Conservation (phyloP, 2,888 invertebrate genomes). For the Drosophila subsilvestris region DNA sequence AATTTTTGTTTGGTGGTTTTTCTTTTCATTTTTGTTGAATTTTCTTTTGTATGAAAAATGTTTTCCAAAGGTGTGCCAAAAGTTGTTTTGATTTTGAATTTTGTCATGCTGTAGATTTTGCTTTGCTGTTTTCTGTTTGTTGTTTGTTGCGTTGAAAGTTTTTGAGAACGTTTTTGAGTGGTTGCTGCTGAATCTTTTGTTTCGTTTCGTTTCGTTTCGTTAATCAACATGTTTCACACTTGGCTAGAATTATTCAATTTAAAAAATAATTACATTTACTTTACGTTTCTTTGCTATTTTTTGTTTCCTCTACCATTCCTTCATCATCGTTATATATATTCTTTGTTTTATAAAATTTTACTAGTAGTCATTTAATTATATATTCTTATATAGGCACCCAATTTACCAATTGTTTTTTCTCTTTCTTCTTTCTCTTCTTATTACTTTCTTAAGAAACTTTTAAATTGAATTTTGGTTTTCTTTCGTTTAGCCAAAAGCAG, state of each 20-base stretch:
- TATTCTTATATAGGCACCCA: constrained; percentile 83
- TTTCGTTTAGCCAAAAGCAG: constrained; percentile 48
- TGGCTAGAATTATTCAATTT: constrained; percentile 45
- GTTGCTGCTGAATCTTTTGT: constrained; percentile 59
- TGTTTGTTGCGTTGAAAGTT: constrained; percentile 65
- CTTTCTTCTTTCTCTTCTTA: constrained; percentile 5
- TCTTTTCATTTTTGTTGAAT: constrained; percentile 31
- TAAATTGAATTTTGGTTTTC: constrained; percentile 46
- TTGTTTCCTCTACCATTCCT: constrained; percentile 68
- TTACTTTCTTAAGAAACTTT: constrained; percentile 39
- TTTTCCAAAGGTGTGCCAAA: constrained; percentile 83
- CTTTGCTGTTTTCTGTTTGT: constrained; percentile 45
- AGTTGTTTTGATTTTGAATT: constrained; percentile 66
- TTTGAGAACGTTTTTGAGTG: constrained; percentile 84
- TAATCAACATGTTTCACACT: constrained; percentile 58
- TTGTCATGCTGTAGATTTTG: constrained; percentile 55
- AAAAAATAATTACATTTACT: constrained; percentile 51
- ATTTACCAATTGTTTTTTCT: constrained; percentile 81
- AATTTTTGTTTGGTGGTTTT: constrained; percentile 66
- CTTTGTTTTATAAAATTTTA: constrained; percentile 80
- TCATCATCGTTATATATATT: constrained; percentile 60
- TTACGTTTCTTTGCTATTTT: constrained; percentile 56
- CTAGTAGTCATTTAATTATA: constrained; percentile 80
- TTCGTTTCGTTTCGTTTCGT: constrained; percentile 41
- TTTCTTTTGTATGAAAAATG: constrained; percentile 70